Conservation (phyloP, 2,113 vertebrate species). For the Datnioides undecimradiatus region DNA sequence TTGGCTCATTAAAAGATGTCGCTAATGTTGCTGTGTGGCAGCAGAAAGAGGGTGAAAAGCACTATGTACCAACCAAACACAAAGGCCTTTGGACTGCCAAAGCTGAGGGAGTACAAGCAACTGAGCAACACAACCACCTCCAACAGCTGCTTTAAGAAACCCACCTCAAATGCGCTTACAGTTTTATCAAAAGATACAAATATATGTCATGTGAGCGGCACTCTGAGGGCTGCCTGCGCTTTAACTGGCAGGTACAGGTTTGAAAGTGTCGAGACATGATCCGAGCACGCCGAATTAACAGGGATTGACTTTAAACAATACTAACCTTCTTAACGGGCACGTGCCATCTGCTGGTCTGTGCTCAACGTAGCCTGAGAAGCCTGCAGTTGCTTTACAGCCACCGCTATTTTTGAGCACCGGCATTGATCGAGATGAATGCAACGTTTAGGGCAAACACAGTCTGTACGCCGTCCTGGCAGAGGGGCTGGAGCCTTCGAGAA, state of each 20-base stretch:
- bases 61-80: not conserved
- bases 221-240: conserved; percentile 18
- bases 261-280: not conserved
- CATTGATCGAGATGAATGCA: conserved; percentile 60
- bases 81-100: not conserved
- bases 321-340: conserved; percentile 21
- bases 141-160: conserved; percentile 20
- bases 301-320: conserved; percentile 26
- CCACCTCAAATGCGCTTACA: not conserved
- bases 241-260: conserved; percentile 15
- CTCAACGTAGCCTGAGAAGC: conserved; percentile 24
- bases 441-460: conserved; percentile 30
- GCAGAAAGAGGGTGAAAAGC: conserved; percentile 14
- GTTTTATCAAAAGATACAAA: conserved; percentile 1
- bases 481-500: conserved; percentile 48
- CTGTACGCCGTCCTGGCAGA: conserved; percentile 47
- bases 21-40: not conserved
- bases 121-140: conserved; percentile 4
- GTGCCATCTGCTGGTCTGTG: conserved; percentile 19
- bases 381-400: conserved; percentile 19
- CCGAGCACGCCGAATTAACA: conserved; percentile 7
- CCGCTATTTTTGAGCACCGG: conserved; percentile 39
- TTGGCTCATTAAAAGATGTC: conserved; percentile 3
- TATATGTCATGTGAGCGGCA: conserved; percentile 38
- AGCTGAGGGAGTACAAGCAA: not conserved